A percentile compares a stretch with the other conserved stretches of the same genome.
These are phyloP conservation scores for Andrena camellia DNA, from an alignment of 2,888 invertebrate species.

Conservation along the genomic window DNA sequence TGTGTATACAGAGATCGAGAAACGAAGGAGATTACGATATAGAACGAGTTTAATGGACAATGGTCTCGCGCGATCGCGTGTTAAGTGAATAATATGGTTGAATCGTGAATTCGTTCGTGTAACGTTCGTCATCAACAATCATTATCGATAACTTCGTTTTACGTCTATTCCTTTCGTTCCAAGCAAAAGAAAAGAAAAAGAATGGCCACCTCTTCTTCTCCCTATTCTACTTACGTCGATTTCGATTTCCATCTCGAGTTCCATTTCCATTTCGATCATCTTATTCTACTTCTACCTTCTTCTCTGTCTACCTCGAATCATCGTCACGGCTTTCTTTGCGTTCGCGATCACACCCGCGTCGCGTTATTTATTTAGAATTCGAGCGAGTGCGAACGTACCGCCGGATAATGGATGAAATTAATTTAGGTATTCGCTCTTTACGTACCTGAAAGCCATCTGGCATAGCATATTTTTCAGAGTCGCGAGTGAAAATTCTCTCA, in stretches of 20 bases:
- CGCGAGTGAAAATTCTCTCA: constrained; percentile 51
- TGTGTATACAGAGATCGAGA: constrained; percentile 53
- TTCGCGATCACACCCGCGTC: constrained; percentile 42
- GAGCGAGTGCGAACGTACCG: constrained; percentile 47
- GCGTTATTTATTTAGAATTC: constrained; percentile 47
- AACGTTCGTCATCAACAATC: constrained; percentile 61
- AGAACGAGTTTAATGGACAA: constrained; percentile 38
- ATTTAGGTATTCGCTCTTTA: constrained; percentile 68
- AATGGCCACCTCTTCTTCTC: constrained; percentile 13
- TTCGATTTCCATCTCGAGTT: not conserved
- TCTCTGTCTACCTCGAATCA: constrained; percentile 32
- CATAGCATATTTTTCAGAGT: constrained; percentile 52
- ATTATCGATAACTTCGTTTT: constrained; percentile 50
- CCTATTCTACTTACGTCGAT: constrained; percentile 5
- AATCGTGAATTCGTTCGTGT: constrained; percentile 81
- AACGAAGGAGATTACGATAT: constrained; percentile 28
- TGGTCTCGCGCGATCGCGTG: constrained; percentile 62
- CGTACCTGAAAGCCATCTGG: constrained; percentile 73
- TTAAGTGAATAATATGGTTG: constrained; percentile 78
- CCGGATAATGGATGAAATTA: constrained; percentile 51
- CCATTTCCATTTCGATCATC: not conserved
- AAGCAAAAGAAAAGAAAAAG: not conserved
- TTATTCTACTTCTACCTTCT: not conserved
- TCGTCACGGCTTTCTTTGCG: constrained; percentile 51
- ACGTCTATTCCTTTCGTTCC: constrained; percentile 53